Conservation (phyloP, 1,140 invertebrate species). For the Drosophila pruinosa region DNA sequence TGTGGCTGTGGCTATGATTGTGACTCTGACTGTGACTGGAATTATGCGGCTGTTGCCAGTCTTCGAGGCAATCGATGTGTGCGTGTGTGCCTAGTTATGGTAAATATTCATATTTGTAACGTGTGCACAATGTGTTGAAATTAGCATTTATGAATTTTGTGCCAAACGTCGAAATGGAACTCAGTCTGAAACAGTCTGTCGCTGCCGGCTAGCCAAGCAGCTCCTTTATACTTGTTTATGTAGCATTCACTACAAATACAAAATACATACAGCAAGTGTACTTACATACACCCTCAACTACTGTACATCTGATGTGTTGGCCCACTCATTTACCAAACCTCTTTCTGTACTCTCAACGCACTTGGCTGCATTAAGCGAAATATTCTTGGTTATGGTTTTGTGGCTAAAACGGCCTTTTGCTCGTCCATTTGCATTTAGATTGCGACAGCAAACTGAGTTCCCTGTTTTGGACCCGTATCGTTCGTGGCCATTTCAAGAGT, state of each 20-base stretch:
- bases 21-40: constrained; percentile 7
- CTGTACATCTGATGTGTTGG: constrained; percentile 35
- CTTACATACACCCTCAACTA: constrained; percentile 22
- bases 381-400: constrained; percentile 78
- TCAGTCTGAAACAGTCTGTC: constrained; percentile 36
- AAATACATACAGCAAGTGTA: constrained; percentile 7
- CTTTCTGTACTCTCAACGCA: neutral
- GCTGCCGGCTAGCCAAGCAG: constrained; percentile 5
- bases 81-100: constrained; percentile 71
- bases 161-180: constrained; percentile 66
- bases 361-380: constrained; percentile 65
- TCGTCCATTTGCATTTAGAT: constrained; percentile 78
- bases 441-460: constrained; percentile 38
- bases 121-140: constrained; percentile 81
- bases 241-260: neutral
- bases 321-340: constrained; percentile 44
- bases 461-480: neutral
- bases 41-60: constrained; percentile 9
- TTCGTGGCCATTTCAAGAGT: constrained; percentile 31
- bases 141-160: constrained; percentile 81
- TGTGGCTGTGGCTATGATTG: constrained; percentile 21
- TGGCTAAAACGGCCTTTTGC: constrained; percentile 61
- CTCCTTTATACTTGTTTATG: constrained; percentile 40
- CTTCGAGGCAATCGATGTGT: constrained; percentile 49
- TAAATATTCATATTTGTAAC: constrained; percentile 82